Conservation (phyloP, 92 coral and sea anemone genomes). For the Phenganax marumi region DNA sequence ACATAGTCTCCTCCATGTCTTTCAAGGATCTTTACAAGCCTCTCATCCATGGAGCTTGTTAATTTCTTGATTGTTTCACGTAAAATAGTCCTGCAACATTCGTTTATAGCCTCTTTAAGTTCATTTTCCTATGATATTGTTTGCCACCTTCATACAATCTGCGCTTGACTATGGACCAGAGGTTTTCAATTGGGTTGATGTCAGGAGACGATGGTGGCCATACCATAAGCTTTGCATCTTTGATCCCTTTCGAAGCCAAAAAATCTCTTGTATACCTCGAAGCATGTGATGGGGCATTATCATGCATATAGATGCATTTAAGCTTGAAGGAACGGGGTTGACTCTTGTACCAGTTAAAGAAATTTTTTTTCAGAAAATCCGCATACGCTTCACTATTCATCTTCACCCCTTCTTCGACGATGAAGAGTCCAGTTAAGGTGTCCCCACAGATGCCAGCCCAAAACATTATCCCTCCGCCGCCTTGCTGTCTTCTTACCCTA, state of each 20-base stretch:
- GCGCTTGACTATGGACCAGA: no score
- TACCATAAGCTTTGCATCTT: constrained; percentile 7
- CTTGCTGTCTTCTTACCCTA: no score
- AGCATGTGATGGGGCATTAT: no score
- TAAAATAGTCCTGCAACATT: neutral
- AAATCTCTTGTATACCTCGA: neutral
- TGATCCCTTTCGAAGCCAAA: constrained; percentile 2
- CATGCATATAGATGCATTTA: no score
- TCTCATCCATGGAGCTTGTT: neutral
- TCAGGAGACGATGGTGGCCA: constrained; percentile 16
- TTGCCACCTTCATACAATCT: constrained; percentile 8
- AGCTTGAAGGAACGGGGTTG: no score
- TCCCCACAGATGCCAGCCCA: no score
- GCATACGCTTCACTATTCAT: no score
- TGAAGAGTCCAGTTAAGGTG: no score
- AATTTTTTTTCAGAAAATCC: no score
- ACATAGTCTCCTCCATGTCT: neutral
- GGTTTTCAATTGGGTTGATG: constrained; percentile 6
- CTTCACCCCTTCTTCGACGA: neutral
- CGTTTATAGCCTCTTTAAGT: constrained; percentile 1
- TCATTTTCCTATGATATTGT: constrained; percentile 9
- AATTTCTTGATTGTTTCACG: neutral
- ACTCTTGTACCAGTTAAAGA: no score
- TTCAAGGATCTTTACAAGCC: constrained; percentile 5
- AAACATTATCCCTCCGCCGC: no score